A percentile compares a stretch with the other conserved stretches of the same genome.
Conservation (phyloP, 2,888 invertebrate genomes). For the Acheta domesticus region DNA sequence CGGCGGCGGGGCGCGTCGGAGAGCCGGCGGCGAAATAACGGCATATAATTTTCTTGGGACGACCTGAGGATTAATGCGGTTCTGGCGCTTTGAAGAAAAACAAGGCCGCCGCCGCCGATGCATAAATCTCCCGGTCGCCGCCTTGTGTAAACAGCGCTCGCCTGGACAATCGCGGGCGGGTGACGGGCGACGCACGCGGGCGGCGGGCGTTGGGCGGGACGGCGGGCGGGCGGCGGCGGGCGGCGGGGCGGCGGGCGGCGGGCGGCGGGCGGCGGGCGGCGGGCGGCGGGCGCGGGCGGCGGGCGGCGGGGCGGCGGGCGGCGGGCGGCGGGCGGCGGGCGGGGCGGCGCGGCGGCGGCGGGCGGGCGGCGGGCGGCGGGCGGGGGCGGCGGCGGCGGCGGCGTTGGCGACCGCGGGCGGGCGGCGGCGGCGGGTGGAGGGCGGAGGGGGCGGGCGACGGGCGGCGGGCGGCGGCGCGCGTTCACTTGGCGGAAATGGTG, state of each 20-base stretch:
- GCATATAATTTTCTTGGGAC: not conserved
- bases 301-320: not conserved
- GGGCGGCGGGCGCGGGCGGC: not conserved
- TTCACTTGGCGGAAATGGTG: no score
- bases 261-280: conserved; percentile 8
- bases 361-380: not conserved
- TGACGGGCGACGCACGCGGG: not conserved
- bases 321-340: not conserved
- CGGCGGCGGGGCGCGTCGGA: not conserved
- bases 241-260: not conserved
- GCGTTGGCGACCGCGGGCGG: no score
- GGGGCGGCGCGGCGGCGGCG: not conserved
- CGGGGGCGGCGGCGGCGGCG: not conserved
- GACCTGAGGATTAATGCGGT: not conserved
- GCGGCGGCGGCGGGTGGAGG: conserved; percentile 2
- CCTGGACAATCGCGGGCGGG: not conserved
- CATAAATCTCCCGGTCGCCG: not conserved
- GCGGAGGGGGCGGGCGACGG: not conserved
- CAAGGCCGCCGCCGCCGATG: not conserved
- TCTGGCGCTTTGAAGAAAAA: not conserved
- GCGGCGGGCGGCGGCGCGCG: not conserved
- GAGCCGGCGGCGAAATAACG: not conserved
- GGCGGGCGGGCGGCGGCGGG: not conserved
- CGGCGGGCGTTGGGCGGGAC: not conserved
- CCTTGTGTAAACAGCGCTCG: not conserved